Percentiles rank a stretch among this genome's conserved stretches.
Evolutionary conservation across 2,797 vertebrate genomes (phyloP).

Genomic region (Manis javanica): DNA sequence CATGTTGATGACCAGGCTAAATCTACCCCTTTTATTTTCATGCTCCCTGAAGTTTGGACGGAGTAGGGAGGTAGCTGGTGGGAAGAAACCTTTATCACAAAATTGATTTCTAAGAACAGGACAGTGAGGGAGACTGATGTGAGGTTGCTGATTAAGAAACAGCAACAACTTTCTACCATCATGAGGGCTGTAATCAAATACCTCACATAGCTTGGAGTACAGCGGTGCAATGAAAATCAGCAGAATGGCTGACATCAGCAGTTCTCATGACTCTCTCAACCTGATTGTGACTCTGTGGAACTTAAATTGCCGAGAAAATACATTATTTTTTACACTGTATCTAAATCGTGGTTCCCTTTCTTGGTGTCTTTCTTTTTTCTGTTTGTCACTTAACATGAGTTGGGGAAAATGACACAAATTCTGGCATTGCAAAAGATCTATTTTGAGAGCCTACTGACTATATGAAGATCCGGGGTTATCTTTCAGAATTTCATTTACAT

Average conservation of each 20-base stretch:
- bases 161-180: not conserved
- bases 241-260: not conserved
- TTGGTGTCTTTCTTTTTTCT: not conserved
- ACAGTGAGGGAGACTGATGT: not conserved
- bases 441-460: conserved; percentile 37
- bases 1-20: not conserved
- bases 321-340: not conserved
- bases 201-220: not conserved
- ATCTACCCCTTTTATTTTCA: not conserved
- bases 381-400: conserved; percentile 10
- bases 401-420: conserved; percentile 13
- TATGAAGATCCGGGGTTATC: not conserved
- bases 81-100: not conserved
- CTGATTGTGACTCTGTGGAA: not conserved
- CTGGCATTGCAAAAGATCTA: not conserved
- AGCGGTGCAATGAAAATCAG: not conserved
- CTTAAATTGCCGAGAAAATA: not conserved
- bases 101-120: conserved; percentile 44
- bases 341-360: not conserved
- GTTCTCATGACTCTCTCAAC: not conserved
- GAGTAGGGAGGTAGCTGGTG: too few relatives aligned
- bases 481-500: conserved; percentile 45
- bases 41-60: not conserved
- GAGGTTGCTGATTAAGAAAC: conserved; percentile 26
- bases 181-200: conserved; percentile 15